These are phyloP conservation scores for Drosophila fungiperda DNA, from an alignment of 2,888 invertebrate species.

Conservation along the genomic window DNA sequence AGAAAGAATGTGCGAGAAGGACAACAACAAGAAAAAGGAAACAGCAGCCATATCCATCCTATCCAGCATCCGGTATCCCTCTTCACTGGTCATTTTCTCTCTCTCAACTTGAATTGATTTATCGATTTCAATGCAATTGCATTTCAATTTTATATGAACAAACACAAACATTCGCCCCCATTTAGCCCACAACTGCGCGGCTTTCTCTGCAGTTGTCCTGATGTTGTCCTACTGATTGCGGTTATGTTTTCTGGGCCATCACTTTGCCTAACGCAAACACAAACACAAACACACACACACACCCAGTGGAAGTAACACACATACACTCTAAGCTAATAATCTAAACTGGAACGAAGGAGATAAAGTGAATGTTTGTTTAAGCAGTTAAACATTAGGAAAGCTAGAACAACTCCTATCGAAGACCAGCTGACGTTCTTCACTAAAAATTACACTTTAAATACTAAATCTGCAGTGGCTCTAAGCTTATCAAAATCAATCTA, in stretches of 20 bases:
- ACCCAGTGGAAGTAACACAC: conserved; percentile 4
- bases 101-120: conserved; percentile 57
- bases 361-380: conserved; percentile 12
- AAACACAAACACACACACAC: conserved; percentile 3
- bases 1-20: background rate
- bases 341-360: conserved; percentile 38
- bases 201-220: conserved; percentile 40
- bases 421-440: background rate
- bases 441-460: background rate
- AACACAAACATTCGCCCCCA: conserved; percentile 44
- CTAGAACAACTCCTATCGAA: background rate
- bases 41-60: conserved; percentile 12
- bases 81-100: conserved; percentile 29
- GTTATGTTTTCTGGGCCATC: conserved; percentile 40
- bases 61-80: conserved; percentile 20
- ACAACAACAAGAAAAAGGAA: conserved; percentile 6
- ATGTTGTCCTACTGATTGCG: conserved; percentile 51
- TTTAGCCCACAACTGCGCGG: conserved; percentile 2
- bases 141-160: conserved; percentile 61
- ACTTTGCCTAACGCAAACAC: conserved; percentile 24
- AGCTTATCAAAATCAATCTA: background rate
- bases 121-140: conserved; percentile 68
- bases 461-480: no score
- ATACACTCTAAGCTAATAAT: conserved; percentile 45
- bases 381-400: conserved; percentile 9